Evolutionary conservation across 2,113 vertebrate genomes (phyloP).

Genomic region (Heloderma charlesbogerti): DNA sequence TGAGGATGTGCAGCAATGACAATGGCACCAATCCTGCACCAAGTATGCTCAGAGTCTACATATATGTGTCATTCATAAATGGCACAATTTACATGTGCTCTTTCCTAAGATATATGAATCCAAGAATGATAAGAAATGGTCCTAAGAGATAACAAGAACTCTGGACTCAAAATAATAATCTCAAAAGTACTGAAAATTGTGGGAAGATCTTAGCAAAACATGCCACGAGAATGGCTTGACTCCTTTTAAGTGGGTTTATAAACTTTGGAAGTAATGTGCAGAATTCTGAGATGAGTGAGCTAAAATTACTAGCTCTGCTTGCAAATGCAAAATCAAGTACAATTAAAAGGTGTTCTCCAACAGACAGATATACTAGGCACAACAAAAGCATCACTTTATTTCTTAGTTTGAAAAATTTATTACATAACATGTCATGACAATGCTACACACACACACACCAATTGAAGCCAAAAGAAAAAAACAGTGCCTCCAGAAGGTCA

Average conservation of each 20-base stretch:
- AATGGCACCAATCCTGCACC: not conserved
- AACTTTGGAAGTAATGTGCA: not conserved
- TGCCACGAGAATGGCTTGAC: not conserved
- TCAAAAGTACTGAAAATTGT: no score
- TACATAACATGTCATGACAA: slow-evolving; percentile 19
- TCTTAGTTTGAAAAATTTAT: not conserved
- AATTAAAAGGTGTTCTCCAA: not conserved
- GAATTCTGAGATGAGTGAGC: slow-evolving; percentile 5
- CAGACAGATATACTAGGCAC: slow-evolving; percentile 9
- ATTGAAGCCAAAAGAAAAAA: slow-evolving; percentile 43
- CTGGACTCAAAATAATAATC: no score
- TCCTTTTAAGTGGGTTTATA: not conserved
- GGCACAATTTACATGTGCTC: not conserved
- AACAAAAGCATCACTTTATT: slow-evolving; percentile 32
- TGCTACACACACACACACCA: not conserved
- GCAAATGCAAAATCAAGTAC: slow-evolving; percentile 20
- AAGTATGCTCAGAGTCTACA: not conserved
- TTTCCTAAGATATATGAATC: not conserved
- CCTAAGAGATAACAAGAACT: no score
- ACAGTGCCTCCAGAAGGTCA: slow-evolving; percentile 13
- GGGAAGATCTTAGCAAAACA: not conserved
- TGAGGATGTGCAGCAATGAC: not conserved
- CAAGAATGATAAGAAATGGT: not conserved
- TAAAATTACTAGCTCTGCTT: slow-evolving; percentile 9
- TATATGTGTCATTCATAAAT: not conserved